Evolutionary conservation across 2,888 invertebrate species (phyloP).

Genomic region (Cepaea hortensis): DNA sequence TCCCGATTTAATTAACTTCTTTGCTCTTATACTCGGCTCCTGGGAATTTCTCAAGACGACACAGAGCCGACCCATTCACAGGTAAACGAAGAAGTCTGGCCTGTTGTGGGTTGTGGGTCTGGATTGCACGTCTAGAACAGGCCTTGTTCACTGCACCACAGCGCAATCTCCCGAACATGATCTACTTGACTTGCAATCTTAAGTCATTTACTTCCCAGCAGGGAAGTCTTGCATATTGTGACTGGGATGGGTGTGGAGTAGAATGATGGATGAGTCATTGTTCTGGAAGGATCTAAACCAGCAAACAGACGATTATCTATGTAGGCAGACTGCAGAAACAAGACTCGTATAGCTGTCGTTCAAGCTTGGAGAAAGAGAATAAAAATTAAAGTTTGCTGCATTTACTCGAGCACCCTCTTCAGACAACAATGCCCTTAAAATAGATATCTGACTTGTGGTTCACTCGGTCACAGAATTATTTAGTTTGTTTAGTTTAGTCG

Average conservation of each 20-base stretch:
- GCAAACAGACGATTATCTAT: too few species aligned
- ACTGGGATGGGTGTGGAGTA: not conserved
- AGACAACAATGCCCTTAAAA: too few species aligned
- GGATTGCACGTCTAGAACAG: not conserved
- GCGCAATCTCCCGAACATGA: not conserved
- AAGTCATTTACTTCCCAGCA: not conserved
- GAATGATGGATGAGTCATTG: not conserved
- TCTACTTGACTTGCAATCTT: not conserved
- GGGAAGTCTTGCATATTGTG: not conserved
- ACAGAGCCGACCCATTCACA: not conserved
- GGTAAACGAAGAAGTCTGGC: not conserved
- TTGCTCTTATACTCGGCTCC: not conserved
- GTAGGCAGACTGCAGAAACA: too few species aligned
- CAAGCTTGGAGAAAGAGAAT: too few species aligned
- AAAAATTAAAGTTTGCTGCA: too few species aligned
- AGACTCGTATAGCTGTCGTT: too few species aligned
- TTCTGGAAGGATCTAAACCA: not conserved
- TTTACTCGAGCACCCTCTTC: too few species aligned
- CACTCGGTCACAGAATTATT: too few species aligned
- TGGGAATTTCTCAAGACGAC: not conserved
- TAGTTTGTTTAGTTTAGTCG: too few species aligned
- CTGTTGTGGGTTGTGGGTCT: not conserved
- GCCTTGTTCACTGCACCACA: not conserved
- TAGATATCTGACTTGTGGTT: too few species aligned
- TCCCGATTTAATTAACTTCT: slow-evolving; percentile 10